phyloP scores from a whole-genome alignment of 2,888 invertebrate genomes.

The Phorcus lineatus region DNA sequence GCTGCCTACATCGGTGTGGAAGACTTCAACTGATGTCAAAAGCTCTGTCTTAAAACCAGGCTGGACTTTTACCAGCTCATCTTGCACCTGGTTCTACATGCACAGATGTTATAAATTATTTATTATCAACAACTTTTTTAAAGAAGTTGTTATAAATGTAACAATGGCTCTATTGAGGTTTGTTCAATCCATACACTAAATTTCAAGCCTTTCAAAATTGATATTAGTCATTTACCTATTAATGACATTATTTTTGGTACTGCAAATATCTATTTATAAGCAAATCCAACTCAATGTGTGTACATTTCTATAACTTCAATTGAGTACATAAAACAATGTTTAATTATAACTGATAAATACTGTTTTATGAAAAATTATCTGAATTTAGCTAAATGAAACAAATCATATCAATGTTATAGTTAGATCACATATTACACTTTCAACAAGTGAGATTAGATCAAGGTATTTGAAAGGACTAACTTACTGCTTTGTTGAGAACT shows the following conservation, averaged over 20 bases:
- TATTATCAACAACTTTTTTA: background rate
- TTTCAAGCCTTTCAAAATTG: too few species aligned
- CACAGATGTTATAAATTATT: background rate
- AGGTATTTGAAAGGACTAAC: conserved; percentile 52
- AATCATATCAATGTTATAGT: too few species aligned
- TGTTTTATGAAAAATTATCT: too few species aligned
- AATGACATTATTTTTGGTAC: too few species aligned
- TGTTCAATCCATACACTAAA: background rate
- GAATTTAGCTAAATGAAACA: too few species aligned
- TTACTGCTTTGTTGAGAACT: conserved; percentile 83
- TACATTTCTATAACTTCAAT: background rate
- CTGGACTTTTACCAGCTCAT: conserved; percentile 84
- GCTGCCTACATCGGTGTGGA: conserved; percentile 80
- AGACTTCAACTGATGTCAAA: conserved; percentile 75
- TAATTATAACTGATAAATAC: too few species aligned
- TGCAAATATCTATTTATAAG: too few species aligned
- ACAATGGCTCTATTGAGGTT: background rate
- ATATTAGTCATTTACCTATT: too few species aligned
- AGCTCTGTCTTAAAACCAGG: conserved; percentile 85
- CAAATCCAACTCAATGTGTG: too few species aligned
- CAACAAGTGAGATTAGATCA: too few species aligned
- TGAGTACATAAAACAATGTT: too few species aligned
- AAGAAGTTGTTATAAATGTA: background rate
- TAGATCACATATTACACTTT: too few species aligned
- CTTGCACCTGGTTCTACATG: conserved; percentile 79